Percentiles rank a stretch among this genome's conserved stretches.
phyloP scores from a whole-genome alignment of 2,888 invertebrate genomes.

The Melipona bicolor region DNA sequence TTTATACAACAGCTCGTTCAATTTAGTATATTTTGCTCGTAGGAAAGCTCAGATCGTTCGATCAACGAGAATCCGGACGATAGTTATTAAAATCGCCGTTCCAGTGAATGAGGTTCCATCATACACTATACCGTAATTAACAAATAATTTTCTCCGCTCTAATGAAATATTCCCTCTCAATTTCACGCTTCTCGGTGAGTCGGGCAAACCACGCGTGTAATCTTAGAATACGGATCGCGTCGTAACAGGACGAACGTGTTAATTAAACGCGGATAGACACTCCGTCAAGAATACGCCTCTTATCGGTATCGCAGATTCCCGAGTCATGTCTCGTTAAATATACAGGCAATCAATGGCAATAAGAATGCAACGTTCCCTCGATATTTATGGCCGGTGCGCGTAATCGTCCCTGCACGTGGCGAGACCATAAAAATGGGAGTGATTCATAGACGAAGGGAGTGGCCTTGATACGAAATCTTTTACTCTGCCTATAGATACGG shows the following conservation, averaged over 20 bases:
- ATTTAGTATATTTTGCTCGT: background rate
- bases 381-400: background rate
- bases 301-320: background rate
- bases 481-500: background rate
- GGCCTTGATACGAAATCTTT: background rate
- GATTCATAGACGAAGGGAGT: conserved; percentile 8
- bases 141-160: background rate
- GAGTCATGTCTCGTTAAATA: background rate
- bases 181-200: background rate
- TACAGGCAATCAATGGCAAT: background rate
- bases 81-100: background rate
- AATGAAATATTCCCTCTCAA: background rate
- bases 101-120: background rate
- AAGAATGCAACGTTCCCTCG: background rate
- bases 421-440: conserved; percentile 2
- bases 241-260: background rate
- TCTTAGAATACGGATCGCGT: background rate
- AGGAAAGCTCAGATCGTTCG: too few relatives aligned
- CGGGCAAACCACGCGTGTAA: too few relatives aligned
- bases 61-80: background rate
- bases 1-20: too few relatives aligned
- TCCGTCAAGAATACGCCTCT: background rate
- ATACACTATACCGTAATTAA: too few relatives aligned
- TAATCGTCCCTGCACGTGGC: conserved; percentile 5
- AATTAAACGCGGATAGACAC: background rate